Evolutionary conservation across 2,888 invertebrate genomes (phyloP), one percentile per base, ranked within the genome.

Genomic region (Spilosoma lubricipeda): DNA sequence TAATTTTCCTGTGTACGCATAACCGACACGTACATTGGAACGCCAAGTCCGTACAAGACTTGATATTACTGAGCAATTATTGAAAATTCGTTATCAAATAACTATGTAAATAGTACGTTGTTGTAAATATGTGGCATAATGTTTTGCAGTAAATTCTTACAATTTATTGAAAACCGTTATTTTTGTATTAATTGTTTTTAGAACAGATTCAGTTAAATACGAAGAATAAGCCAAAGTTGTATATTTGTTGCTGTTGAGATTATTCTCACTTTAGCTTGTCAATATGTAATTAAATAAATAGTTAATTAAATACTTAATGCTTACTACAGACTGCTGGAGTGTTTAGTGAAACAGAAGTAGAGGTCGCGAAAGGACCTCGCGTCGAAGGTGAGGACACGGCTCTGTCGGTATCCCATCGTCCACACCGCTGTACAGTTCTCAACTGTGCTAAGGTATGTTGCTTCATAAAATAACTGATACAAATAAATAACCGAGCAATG

Each of bases 391-490:
- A 96, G 82, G 96, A 96, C 77, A 91, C 94, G 45, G 93, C 96
- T 70, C 96, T 96, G 66, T 94, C 94, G 59, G 93, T 92, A 77
- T 97, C 98, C 52, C 97, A 98, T 91, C 96, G 98, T 85, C 98
- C 98, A 78, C 98, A 98, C 90, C 98, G 98, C 89, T 99, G 99
- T 96, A 98, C 98, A 87, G 98, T 98, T 86, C 97, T 98, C 86
- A 98, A 98, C 87, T 99, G 99, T 94, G 98, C 98, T 76, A 99
- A 99, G 94, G 96, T 95, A 87, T 27, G 70, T 23, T 36, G 48
- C 18, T 18, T 39, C 11, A 18, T 15, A 33, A 65, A 56, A 36
- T 30, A 52, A 52, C 1, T 23, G 45, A 45, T 45, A 45, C 4
- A 45, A 52, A 52, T 1, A 20, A 20, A 23, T 52, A 48, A 20